Percentiles rank a stretch among this genome's conserved stretches.
Conservation (phyloP, 2,797 vertebrate species). For the Merluccius polli region DNA sequence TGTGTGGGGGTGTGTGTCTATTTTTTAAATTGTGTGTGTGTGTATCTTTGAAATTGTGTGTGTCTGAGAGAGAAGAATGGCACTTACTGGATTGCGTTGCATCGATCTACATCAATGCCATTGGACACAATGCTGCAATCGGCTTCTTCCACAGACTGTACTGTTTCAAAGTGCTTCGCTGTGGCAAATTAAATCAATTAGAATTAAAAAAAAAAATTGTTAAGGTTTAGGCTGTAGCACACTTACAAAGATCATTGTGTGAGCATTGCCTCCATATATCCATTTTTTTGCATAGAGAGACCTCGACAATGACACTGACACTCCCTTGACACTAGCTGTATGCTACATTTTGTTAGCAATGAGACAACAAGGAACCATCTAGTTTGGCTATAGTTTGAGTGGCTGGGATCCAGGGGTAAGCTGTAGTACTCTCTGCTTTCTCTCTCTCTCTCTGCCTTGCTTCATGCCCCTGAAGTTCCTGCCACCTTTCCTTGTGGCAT, state of each 20-base stretch:
- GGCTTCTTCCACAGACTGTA: too few relatives aligned
- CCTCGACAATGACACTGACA: neutral
- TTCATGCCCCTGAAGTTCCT: slow-evolving; percentile 10
- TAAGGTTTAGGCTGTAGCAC: neutral
- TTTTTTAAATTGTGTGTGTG: neutral
- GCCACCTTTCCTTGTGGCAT: slow-evolving; percentile 27
- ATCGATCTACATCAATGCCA: too few relatives aligned
- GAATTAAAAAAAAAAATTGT: too few relatives aligned
- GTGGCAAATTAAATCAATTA: too few relatives aligned
- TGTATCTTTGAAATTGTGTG: too few relatives aligned
- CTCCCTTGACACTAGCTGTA: neutral
- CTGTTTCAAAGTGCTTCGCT: too few relatives aligned
- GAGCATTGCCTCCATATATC: neutral
- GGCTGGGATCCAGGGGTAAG: too few relatives aligned
- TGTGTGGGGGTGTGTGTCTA: slow-evolving; percentile 3
- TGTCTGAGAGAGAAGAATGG: too few relatives aligned
- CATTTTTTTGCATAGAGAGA: neutral
- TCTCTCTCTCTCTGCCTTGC: neutral
- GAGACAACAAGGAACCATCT: too few relatives aligned
- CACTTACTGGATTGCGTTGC: too few relatives aligned
- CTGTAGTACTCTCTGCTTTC: neutral
- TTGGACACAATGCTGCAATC: too few relatives aligned
- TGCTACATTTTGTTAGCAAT: neutral
- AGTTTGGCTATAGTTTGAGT: too few relatives aligned
- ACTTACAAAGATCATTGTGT: neutral